Evolutionary conservation across 2,797 vertebrate species (phyloP).

Genomic region (Ptychobarbus kaznakovi): DNA sequence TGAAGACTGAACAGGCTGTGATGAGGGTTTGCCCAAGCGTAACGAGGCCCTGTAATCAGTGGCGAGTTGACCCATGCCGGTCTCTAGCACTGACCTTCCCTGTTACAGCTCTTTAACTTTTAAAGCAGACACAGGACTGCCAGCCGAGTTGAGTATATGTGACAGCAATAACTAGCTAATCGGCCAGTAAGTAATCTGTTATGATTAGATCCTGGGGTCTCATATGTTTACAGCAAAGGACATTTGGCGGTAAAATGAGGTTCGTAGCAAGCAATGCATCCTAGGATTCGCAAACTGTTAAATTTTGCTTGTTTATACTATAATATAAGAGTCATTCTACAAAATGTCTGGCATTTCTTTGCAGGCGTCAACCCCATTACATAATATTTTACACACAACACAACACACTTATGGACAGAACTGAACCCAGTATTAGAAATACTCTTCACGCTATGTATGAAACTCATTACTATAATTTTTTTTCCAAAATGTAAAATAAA

Average conservation of each 20-base stretch:
- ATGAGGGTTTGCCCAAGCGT: slow-evolving; percentile 18
- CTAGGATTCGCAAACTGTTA: not conserved
- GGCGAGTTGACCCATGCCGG: slow-evolving; percentile 21
- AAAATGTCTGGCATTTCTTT: not conserved
- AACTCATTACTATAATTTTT: not conserved
- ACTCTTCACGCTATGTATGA: not conserved
- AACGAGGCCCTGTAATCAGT: slow-evolving; percentile 49
- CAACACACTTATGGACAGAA: not conserved
- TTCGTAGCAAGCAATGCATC: not conserved
- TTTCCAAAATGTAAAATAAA: not conserved
- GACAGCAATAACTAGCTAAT: slow-evolving; percentile 40
- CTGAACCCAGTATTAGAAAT: not conserved
- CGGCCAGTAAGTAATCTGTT: slow-evolving; percentile 16
- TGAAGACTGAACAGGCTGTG: slow-evolving; percentile 22
- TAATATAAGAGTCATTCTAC: not conserved
- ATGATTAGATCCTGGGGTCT: slow-evolving; percentile 12
- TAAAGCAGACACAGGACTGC: slow-evolving; percentile 18
- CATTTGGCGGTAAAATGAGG: not conserved
- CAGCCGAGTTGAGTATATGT: slow-evolving; percentile 28
- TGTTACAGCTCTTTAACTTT: slow-evolving; percentile 44
- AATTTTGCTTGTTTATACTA: not conserved
- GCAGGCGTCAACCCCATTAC: not conserved
- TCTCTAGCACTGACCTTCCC: slow-evolving; percentile 24
- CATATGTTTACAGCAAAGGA: slow-evolving; percentile 2
- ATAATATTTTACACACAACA: not conserved